Base-by-base conservation (phyloP, 2,113 vertebrate species). In the Forbesichthys agassizii region DNA sequence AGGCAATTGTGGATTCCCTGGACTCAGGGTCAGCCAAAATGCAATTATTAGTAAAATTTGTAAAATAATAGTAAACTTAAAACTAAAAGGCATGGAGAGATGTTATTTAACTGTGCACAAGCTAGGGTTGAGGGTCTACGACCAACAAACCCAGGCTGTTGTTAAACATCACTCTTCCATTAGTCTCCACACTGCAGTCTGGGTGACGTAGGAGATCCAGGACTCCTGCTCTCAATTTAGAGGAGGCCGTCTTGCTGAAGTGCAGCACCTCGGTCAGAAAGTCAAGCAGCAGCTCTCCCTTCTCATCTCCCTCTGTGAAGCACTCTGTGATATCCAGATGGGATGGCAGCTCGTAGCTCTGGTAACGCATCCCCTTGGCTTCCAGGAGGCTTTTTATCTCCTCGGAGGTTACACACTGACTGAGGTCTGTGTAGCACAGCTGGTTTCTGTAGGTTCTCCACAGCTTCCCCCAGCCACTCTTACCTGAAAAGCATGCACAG, bases 161-260 rank as follows among this genome's bases (percentile, higher is more conserved):
- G 79, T 95, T 96, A 64, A 98, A 97, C 48, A 98, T 55, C 59
- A 97, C 82, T 62, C 88, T 96, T 10, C 94, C 94, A 0, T 93
- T 83, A 78, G 86, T 91, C 78, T 88, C 81, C 48, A 85, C 53
- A 62, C 94, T 97, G 12, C 27, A 27, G 27, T 27, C 27, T 27
- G 27, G 27, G 27, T 27, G 27, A 2, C 27, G 27, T 27, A 27
- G 27, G 27, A 27, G 27, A 27, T 27, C 27, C 27, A 27, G 27
- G 2, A 27, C 27, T 27, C 27, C 27, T 27, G 27, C 27, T 27
- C 27, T 27, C 27, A 27, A 27, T 27, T 27, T 2, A 27, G 27
- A 2, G 27, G 95, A 86, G 49, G 94, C 95, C 2, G 83, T 93
- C 77, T 87, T 90, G 66, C 75, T 94, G 81, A 99, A 98, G 16